phyloP scores from a whole-genome alignment of 1,140 invertebrate genomes.

The Caenorhabditis inopinata region DNA sequence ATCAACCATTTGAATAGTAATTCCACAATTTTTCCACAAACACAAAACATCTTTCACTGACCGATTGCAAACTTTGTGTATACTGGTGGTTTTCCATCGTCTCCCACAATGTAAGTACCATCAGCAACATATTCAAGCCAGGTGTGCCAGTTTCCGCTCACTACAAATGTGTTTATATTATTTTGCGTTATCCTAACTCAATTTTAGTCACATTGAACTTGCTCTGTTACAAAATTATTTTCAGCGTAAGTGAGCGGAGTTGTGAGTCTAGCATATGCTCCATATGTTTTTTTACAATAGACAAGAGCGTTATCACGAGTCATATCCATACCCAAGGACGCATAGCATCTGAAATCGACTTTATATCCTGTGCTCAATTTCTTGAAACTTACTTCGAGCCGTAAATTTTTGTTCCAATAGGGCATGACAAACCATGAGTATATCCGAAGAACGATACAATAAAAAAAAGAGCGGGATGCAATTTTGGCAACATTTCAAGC shows the following conservation, averaged over 20 bases:
- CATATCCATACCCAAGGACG: not conserved
- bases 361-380: too few species aligned
- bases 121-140: constrained; percentile 1
- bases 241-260: not conserved
- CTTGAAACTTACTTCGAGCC: not conserved
- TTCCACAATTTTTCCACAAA: too few species aligned
- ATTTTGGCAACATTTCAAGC: constrained; percentile 1
- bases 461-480: not conserved
- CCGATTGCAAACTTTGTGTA: constrained; percentile 4
- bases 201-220: not conserved
- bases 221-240: not conserved
- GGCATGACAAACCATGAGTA: not conserved
- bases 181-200: not conserved
- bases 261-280: not conserved
- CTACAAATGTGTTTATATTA: not conserved
- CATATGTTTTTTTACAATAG: not conserved
- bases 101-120: constrained; percentile 5
- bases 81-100: constrained; percentile 4
- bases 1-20: too few species aligned
- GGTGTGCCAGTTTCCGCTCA: not conserved
- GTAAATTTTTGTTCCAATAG: not conserved
- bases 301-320: not conserved
- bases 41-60: not conserved
- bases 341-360: not conserved
- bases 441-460: not conserved